Evolutionary conservation across 2,113 vertebrate genomes (phyloP), one percentile per base, ranked within the genome.

Genomic region (Alosa alosa): DNA sequence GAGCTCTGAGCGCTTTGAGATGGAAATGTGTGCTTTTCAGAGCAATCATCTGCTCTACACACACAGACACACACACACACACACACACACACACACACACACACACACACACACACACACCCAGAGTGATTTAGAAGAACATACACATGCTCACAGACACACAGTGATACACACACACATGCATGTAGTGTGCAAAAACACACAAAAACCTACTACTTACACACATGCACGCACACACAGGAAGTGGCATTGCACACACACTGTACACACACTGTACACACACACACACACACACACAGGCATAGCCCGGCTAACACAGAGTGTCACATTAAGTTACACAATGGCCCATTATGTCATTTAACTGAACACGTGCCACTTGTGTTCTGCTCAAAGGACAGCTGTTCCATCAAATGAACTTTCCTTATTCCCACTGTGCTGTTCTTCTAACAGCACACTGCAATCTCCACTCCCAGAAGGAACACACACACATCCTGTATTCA

Each of bases 11-110:
- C 20, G 60, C 64, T 36, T 72, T 72, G n/a, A 72, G 64, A 72
- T 72, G 64, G 64, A 72, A 72, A 72, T 72, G 64, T 72, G 64
- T 36, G 64, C 25, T 72, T 36, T 36, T 72, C 25, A 72, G 64
- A 72, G 64, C 64, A 72, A 72, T 72, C 64, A 72, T 72, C n/a
- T 72, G 64, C 64, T 72, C 64, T 31, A 25, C 72, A 78, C 25
- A 39, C 11, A 39, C 36, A 13, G 10, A 36, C 31, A 39, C 72
- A 39, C 72, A 78, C 72, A 78, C 72, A 39, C 72, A 78, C 60
- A 64, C 60, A n/a, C 60, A 22, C 1, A 64, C 60, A 22, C 20
- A 25, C 60, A 64, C 60, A 64, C 20, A n/a, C 72, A 78, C 72
- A 78, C 13, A 39, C 72, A 78, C 10, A 78, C 31, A 78, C 10